Evolutionary conservation across 2,113 vertebrate genomes (phyloP).

Genomic region (Spizaetus ornatus): DNA sequence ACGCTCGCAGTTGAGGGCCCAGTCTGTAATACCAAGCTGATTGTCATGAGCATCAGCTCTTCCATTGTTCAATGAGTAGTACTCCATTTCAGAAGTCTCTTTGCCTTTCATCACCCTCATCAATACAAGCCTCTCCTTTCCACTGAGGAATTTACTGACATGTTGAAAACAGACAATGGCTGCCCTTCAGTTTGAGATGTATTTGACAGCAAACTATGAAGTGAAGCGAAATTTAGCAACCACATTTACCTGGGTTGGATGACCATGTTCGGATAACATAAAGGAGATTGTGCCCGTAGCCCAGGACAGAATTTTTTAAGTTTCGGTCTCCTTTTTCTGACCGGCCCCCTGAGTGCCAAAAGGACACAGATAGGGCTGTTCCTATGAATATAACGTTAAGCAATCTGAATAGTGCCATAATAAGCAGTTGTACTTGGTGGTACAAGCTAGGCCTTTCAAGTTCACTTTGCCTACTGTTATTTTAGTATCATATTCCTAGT

Average conservation of each 20-base stretch:
- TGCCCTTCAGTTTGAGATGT: rapidly evolving
- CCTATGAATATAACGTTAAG: background rate
- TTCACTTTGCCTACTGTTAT: background rate
- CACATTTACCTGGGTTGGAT: background rate
- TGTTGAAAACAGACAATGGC: background rate
- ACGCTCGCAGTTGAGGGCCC: rapidly evolving
- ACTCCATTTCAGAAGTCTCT: background rate
- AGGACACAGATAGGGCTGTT: background rate
- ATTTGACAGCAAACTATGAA: background rate
- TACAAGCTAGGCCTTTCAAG: background rate
- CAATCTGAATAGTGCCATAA: background rate
- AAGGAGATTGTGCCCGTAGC: background rate
- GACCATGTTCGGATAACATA: background rate
- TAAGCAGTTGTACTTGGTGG: background rate
- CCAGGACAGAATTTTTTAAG: background rate
- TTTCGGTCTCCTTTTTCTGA: background rate
- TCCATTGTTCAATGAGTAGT: rapidly evolving
- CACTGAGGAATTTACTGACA: background rate
- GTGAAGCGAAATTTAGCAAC: background rate
- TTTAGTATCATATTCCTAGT: background rate
- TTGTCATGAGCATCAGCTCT: background rate
- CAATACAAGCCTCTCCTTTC: background rate
- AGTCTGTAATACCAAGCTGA: background rate
- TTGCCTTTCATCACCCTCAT: background rate
- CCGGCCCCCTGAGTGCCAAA: rapidly evolving